Evolutionary conservation across 2,797 vertebrate genomes (phyloP).

Genomic region (Micrastur ruficollis): DNA sequence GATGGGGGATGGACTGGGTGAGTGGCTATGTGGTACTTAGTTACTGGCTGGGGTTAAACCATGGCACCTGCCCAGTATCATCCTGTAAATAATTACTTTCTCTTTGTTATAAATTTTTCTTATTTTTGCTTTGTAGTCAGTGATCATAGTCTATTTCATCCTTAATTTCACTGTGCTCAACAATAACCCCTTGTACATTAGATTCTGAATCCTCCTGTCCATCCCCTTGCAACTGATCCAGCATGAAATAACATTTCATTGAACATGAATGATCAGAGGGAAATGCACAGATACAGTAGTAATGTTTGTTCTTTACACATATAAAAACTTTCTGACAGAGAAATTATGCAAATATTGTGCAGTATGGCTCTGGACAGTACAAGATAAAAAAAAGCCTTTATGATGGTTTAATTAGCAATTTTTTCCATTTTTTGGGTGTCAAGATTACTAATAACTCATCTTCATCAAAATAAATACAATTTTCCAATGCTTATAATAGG

Average conservation of each 20-base stretch:
- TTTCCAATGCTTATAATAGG: not conserved
- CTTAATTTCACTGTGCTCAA: not conserved
- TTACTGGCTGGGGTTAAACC: too few species aligned
- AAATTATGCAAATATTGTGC: not conserved
- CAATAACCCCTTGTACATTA: not conserved
- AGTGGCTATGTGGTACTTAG: too few species aligned
- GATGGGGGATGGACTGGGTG: too few species aligned
- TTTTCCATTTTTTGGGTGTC: not conserved
- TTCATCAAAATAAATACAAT: not conserved
- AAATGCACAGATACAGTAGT: not conserved
- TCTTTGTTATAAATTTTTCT: not conserved
- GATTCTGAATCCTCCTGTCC: not conserved
- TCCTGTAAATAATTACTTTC: not conserved
- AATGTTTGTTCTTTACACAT: not conserved
- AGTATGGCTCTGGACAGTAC: not conserved
- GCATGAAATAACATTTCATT: not conserved
- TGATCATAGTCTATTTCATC: not conserved
- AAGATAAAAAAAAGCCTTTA: not conserved
- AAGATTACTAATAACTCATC: not conserved
- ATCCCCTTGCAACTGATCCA: not conserved
- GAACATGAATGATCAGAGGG: not conserved
- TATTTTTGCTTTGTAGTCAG: not conserved
- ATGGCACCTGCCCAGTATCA: not conserved
- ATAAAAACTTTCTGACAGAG: not conserved
- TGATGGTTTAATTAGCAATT: not conserved